These are phyloP conservation scores for Halcyon chelicuti DNA, from an alignment of 2,797 vertebrate genomes.

Conservation along the genomic window DNA sequence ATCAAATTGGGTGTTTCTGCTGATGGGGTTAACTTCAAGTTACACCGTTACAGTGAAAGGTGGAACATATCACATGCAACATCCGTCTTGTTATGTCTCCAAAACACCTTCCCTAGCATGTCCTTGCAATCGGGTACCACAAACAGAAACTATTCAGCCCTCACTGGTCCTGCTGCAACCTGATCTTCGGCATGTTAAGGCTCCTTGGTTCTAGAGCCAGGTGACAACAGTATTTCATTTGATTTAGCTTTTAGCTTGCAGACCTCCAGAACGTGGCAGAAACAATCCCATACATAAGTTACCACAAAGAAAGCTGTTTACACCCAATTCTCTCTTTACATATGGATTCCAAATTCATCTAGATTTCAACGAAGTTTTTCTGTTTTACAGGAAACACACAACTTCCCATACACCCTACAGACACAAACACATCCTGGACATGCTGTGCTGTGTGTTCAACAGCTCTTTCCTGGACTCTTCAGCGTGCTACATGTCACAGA, in stretches of 20 bases:
- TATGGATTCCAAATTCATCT: not conserved
- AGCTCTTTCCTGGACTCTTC: not conserved
- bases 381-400: not conserved
- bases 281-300: not conserved
- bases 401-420: not conserved
- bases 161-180: not conserved
- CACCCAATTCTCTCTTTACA: not conserved
- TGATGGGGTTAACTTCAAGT: not conserved
- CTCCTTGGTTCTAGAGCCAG: not conserved
- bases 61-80: not conserved
- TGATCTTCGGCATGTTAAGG: not conserved
- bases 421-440: not conserved
- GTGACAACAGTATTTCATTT: not conserved
- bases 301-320: not conserved
- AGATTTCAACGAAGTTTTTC: not conserved
- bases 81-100: not conserved
- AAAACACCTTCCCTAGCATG: not conserved
- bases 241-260: not conserved
- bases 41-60: not conserved
- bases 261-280: not conserved
- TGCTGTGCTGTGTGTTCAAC: not conserved
- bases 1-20: not conserved
- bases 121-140: not conserved
- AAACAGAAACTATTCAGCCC: not conserved
- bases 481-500: accelerated